Conservation (phyloP, 2,113 vertebrate species). For the Zosterops lateralis region DNA sequence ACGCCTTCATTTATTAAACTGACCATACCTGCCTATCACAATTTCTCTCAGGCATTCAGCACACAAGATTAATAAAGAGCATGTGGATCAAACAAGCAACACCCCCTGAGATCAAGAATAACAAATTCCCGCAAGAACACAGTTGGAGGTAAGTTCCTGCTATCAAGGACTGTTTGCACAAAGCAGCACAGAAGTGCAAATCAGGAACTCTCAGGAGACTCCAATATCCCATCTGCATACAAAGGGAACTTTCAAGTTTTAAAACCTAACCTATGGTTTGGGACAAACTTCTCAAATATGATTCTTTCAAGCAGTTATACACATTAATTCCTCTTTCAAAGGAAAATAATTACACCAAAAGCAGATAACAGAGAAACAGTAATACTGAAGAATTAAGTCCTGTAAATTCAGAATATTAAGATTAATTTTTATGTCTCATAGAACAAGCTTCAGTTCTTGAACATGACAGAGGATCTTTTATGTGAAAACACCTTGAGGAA, state of each 20-base stretch:
- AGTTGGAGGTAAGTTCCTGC: not conserved
- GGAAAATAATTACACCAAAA: not conserved
- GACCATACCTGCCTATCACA: not conserved
- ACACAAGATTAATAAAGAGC: not conserved
- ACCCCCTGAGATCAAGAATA: not conserved
- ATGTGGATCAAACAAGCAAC: not conserved
- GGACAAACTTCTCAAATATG: not conserved
- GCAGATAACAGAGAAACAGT: not conserved
- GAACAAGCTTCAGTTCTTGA: not conserved
- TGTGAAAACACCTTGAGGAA: not conserved
- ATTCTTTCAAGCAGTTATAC: not conserved
- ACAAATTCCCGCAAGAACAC: not conserved
- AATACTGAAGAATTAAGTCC: not conserved
- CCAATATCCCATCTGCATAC: not conserved
- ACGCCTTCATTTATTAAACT: not conserved
- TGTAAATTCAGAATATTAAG: not conserved
- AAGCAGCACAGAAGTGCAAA: not conserved
- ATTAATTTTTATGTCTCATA: not conserved
- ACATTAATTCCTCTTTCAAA: not conserved
- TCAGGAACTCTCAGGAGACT: not conserved
- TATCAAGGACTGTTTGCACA: not conserved
- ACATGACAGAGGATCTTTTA: not conserved
- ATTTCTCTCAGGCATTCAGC: not conserved
- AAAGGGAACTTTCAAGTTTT: not conserved
- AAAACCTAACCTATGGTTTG: not conserved